Evolutionary conservation across 2,113 vertebrate genomes (phyloP), one percentile per base, ranked within the genome.

Genomic region (Istiophorus platypterus): DNA sequence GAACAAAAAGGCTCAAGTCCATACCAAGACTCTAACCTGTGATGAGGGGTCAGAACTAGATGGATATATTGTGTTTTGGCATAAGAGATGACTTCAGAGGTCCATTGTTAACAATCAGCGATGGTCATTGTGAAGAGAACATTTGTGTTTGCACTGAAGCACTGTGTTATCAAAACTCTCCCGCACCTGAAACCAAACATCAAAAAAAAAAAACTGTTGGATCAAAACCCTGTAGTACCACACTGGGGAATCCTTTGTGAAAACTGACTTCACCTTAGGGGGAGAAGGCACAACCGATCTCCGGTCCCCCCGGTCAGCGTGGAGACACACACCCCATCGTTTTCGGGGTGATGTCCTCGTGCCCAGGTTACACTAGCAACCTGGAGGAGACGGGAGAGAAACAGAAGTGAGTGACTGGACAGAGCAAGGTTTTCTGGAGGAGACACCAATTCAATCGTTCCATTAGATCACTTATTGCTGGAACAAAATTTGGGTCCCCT

Each of bases 361-460:
- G 72, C 61, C 85, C 91, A 92, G 90, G 90, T 94, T 92, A 92
- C 88, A 80, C 42, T 81, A 87, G 89, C 92, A 92, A 91, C 93
- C 93, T 94, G 90, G 75, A 90, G 88, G 68, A 91, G 70, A 91
- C 27, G 86, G 76, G 61, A 87, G 45, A 92, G 56, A 87, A 58
- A 69, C 2, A 80, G 54, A 75, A 75, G 81, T 94, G 86, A 94
- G 92, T 77, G 27, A 79, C 13, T 66, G 61, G 2, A 39, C 54
- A 0, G 0, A 62, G 15, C 10, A 54, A 64, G 0, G 37, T 27
- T 78, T 70, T 24, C 51, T n/a, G 58, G 70, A 84, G 70, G 85
- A 82, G 70, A 91, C 89, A 75, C 82, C 78, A 82, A 73, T 65
- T 59, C 64, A 77, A 41, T 85, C 18, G 79, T 77, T 90, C 80